phyloP scores from a whole-genome alignment of 2,888 invertebrate species.

The Monopis laevigella region DNA sequence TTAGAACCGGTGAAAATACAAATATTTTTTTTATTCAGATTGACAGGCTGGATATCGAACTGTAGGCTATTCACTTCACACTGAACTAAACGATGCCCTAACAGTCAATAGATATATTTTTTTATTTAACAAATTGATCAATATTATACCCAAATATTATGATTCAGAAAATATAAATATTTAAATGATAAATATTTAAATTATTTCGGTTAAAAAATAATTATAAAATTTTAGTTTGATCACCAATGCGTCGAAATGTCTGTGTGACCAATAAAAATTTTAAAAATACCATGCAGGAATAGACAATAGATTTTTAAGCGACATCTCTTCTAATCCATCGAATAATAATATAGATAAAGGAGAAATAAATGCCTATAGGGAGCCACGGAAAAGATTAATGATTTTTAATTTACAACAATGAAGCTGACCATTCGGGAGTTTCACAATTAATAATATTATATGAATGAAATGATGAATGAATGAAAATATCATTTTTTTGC shows the following conservation, averaged over 20 bases:
- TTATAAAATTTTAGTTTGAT: slow-evolving; percentile 36
- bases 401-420: too few species aligned
- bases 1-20: slow-evolving; percentile 65
- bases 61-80: slow-evolving; percentile 62
- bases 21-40: slow-evolving; percentile 66
- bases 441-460: too few species aligned
- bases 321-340: too few species aligned
- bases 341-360: too few species aligned
- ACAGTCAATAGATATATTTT: slow-evolving; percentile 57
- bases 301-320: too few species aligned
- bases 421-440: too few species aligned
- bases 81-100: slow-evolving; percentile 63
- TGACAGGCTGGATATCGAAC: slow-evolving; percentile 64
- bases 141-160: slow-evolving; percentile 25
- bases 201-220: slow-evolving; percentile 48
- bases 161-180: slow-evolving; percentile 28
- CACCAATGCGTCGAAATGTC: slow-evolving; percentile 40
- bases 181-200: slow-evolving; percentile 26
- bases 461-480: too few species aligned
- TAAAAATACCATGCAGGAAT: too few species aligned
- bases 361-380: too few species aligned
- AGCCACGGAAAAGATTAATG: too few species aligned
- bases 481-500: too few species aligned
- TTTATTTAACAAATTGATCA: slow-evolving; percentile 17
- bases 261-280: slow-evolving; percentile 30